phyloP scores from a whole-genome alignment of 64 coral and sea anemone genomes.

The Montipora sp. region DNA sequence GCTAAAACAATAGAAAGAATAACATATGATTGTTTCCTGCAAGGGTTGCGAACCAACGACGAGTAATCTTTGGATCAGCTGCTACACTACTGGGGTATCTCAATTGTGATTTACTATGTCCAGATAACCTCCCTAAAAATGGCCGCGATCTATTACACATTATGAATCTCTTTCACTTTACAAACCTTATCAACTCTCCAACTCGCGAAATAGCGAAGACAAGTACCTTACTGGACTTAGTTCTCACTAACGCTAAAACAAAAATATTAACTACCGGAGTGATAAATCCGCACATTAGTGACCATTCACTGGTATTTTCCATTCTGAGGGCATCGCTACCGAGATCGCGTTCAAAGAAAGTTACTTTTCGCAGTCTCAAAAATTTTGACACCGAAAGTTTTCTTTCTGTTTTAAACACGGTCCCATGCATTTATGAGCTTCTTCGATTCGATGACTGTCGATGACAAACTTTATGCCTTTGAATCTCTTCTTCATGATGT shows the following conservation, averaged over 20 bases:
- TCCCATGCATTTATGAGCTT: constrained; percentile 21
- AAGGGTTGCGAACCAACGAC: no score
- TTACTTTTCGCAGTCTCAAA: neutral
- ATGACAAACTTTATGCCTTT: constrained; percentile 34
- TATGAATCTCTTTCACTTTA: constrained; percentile 18
- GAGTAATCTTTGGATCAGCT: no score
- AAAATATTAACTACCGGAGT: constrained; percentile 47
- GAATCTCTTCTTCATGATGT: constrained; percentile 4
- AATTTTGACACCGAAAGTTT: neutral
- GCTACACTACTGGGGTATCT: neutral
- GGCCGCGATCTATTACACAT: constrained; percentile 3
- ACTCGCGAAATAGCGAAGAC: neutral
- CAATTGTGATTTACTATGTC: constrained; percentile 19
- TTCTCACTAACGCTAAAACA: constrained; percentile 25
- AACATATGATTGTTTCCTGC: no score
- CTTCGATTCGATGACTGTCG: neutral
- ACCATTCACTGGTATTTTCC: constrained; percentile 58
- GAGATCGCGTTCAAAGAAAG: neutral
- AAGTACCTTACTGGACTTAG: constrained; percentile 31
- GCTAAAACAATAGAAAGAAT: no score
- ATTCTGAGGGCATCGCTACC: constrained; percentile 24
- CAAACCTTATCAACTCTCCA: neutral
- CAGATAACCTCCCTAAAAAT: constrained; percentile 18
- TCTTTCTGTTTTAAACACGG: neutral
- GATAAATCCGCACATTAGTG: constrained; percentile 38